Evolutionary conservation across 2,888 invertebrate species (phyloP).

Genomic region (Entomobrya multifasciata): DNA sequence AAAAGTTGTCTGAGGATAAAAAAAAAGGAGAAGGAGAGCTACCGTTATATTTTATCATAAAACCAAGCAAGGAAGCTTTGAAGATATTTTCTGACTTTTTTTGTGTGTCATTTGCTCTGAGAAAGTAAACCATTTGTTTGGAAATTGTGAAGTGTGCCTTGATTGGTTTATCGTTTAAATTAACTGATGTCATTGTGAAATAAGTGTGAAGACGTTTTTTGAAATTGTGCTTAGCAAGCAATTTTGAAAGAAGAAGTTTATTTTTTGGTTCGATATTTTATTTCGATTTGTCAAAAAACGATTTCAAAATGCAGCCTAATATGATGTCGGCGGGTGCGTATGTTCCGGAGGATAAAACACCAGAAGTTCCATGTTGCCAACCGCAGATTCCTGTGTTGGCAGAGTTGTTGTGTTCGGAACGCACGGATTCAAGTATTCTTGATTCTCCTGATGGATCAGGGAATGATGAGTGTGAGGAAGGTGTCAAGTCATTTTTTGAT

Average conservation of each 20-base stretch:
- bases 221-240: not conserved
- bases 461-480: slow-evolving; percentile 68
- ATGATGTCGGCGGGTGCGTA: slow-evolving; percentile 72
- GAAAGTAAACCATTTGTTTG: too few species aligned
- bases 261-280: not conserved
- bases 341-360: slow-evolving; percentile 74
- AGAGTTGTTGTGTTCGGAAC: slow-evolving; percentile 79
- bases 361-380: slow-evolving; percentile 79
- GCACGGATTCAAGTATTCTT: slow-evolving; percentile 76
- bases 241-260: not conserved
- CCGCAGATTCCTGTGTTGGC: slow-evolving; percentile 79
- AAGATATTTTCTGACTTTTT: too few species aligned
- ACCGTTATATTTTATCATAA: not conserved
- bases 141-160: too few species aligned
- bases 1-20: slow-evolving; percentile 2
- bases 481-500: slow-evolving; percentile 78
- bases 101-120: too few species aligned
- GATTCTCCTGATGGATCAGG: slow-evolving; percentile 71
- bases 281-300: not conserved
- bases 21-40: not conserved
- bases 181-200: too few species aligned
- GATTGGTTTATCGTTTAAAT: too few species aligned
- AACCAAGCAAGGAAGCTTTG: too few species aligned
- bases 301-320: slow-evolving; percentile 76
- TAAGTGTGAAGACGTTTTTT: too few species aligned